A percentile compares a stretch with the other conserved stretches of the same genome.
Conservation (phyloP, 2,797 vertebrate species). For the Mormyrops boulengeri region DNA sequence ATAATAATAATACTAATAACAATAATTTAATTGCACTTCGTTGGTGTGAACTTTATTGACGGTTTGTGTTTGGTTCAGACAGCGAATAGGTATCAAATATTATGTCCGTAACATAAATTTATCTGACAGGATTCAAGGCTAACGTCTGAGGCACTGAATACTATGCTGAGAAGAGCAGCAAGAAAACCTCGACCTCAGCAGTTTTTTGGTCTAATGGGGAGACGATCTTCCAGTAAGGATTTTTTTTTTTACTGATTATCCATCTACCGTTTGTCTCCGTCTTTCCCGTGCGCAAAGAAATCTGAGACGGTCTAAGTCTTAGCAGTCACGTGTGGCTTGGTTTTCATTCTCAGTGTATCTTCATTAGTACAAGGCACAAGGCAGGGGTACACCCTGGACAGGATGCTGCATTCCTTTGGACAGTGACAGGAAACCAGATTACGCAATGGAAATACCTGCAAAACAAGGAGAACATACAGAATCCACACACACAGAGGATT, state of each 20-base stretch:
- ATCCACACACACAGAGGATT: neutral
- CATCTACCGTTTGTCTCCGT: neutral
- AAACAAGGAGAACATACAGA: neutral
- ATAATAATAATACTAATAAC: neutral
- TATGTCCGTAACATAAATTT: neutral
- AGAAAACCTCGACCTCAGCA: slow-evolving; percentile 67
- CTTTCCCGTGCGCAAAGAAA: neutral
- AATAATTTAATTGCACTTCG: neutral
- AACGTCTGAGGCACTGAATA: slow-evolving; percentile 56
- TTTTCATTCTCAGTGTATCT: neutral
- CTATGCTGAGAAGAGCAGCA: slow-evolving; percentile 67
- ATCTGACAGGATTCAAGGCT: slow-evolving; percentile 60
- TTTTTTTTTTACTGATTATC: neutral
- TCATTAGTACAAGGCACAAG: neutral
- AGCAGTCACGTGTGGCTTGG: neutral
- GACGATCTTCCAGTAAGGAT: slow-evolving; percentile 66
- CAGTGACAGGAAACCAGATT: neutral
- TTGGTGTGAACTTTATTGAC: too few relatives aligned
- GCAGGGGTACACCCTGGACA: neutral
- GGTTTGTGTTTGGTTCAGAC: neutral
- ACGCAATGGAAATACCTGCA: neutral
- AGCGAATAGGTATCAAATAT: neutral
- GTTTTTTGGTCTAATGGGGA: slow-evolving; percentile 70
- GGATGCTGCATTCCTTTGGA: neutral
- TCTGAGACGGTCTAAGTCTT: neutral